These are phyloP conservation scores for Ctena decussata DNA, from an alignment of 2,888 invertebrate species.

Conservation along the genomic window DNA sequence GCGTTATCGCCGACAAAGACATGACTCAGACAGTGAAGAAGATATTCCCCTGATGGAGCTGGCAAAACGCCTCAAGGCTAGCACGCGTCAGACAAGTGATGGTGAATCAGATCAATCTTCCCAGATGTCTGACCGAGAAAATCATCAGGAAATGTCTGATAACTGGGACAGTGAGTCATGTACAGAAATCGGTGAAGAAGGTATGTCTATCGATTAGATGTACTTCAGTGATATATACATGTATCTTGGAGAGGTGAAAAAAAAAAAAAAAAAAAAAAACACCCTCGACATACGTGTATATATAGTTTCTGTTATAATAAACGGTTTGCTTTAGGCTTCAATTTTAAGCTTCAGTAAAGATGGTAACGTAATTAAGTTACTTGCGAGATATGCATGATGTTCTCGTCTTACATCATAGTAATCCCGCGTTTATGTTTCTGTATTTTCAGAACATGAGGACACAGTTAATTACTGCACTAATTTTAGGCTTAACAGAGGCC, in stretches of 20 bases:
- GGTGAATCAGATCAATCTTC: neutral
- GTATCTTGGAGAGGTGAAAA: no score
- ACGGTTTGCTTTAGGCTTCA: no score
- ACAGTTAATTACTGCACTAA: neutral
- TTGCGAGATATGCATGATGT: no score
- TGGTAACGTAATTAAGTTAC: no score
- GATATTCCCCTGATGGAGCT: constrained; percentile 45
- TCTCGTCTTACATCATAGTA: no score
- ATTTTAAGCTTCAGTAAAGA: no score
- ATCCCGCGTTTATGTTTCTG: neutral
- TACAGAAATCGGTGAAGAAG: neutral
- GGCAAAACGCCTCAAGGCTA: constrained; percentile 9
- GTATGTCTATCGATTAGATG: neutral
- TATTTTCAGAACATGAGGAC: neutral
- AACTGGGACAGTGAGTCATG: neutral
- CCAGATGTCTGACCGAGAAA: neutral
- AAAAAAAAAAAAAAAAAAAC: no score
- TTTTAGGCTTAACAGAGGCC: neutral
- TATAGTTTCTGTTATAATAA: no score
- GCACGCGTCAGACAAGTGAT: neutral
- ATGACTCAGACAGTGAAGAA: no score
- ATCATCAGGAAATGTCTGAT: neutral
- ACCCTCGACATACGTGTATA: no score
- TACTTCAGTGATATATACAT: no score
- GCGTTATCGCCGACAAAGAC: no score